Evolutionary conservation across 2,113 vertebrate species (phyloP).

Genomic region (Rhabdomys dilectus): DNA sequence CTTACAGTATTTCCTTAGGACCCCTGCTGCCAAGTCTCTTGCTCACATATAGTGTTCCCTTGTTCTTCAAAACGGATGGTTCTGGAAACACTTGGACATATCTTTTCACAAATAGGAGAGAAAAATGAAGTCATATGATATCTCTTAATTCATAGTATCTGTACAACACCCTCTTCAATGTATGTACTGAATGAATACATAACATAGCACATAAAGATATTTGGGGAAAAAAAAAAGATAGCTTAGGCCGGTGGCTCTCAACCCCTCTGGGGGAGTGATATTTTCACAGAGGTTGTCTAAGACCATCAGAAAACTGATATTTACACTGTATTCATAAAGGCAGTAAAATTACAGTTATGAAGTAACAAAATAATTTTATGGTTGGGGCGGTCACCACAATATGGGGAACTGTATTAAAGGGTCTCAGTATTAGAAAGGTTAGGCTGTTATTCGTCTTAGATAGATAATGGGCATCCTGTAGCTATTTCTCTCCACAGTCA

Average conservation of each 20-base stretch:
- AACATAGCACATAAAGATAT: not conserved
- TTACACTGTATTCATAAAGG: not conserved
- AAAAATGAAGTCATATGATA: not conserved
- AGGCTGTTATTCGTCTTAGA: not conserved
- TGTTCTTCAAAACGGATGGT: not conserved
- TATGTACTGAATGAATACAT: not conserved
- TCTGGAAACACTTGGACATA: not conserved
- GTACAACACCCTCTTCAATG: too few relatives aligned
- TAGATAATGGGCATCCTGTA: not conserved
- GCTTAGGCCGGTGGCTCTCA: not conserved
- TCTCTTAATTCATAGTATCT: not conserved
- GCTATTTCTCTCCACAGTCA: not conserved
- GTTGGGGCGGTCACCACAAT: not conserved
- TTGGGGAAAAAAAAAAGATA: not conserved
- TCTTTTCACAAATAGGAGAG: not conserved
- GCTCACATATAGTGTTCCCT: not conserved
- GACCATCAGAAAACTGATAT: not conserved
- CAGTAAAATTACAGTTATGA: not conserved
- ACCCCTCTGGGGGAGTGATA: not conserved
- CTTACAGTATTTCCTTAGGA: slow-evolving; percentile 35
- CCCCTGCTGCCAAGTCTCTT: not conserved
- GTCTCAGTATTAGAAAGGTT: not conserved
- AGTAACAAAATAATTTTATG: not conserved
- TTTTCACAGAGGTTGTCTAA: not conserved
- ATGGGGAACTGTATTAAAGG: not conserved